Evolutionary conservation across 2,888 invertebrate genomes (phyloP), one percentile per base, ranked within the genome.

Genomic region (Drosophila parthenogenetica): DNA sequence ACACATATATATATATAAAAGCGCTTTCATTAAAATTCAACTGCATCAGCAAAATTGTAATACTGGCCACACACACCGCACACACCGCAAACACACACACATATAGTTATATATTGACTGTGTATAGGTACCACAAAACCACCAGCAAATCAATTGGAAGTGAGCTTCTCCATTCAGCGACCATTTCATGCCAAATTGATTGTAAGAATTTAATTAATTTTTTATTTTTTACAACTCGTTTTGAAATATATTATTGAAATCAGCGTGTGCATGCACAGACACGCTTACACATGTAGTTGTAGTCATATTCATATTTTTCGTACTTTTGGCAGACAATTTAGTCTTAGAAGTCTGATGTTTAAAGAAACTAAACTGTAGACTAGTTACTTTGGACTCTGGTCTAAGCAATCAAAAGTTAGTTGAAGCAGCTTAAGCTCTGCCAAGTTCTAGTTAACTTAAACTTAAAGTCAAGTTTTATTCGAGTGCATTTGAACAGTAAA

Each of bases 21-120:
- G 54, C 53, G 67, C 69, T 85, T 89, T 89, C 85, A 85, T 85
- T 85, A 89, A 89, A 85, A 89, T 89, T 87, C 85, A 85, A 85
- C 80, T 82, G 86, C 88, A 85, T 85, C 88, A 89, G 89, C 86
- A 85, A 81, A 87, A 84, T 81, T 83, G 85, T 87, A 69, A 74
- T 77, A 66, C 62, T 74, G 65, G 53, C 68, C 81, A 55, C 65
- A 62, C 55, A 66, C 48, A 49, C 37, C 54, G 57, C 46, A 43
- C 39, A 69, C 16, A 48, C n/a, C 22, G 65, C 17, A 42, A n/a
- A 37, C 42, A 59, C 5, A 42, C 19, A 17, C 22, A 22, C 22
- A 22, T 5, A 22, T 22, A 35, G 29, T 29, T 25, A 13, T 55
- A 39, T 45, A 22, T 54, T 45, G 25, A 37, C 25, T 53, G 32